These are phyloP conservation scores for Knipowitschia caucasica DNA, from an alignment of 2,797 vertebrate genomes.

Conservation along the genomic window DNA sequence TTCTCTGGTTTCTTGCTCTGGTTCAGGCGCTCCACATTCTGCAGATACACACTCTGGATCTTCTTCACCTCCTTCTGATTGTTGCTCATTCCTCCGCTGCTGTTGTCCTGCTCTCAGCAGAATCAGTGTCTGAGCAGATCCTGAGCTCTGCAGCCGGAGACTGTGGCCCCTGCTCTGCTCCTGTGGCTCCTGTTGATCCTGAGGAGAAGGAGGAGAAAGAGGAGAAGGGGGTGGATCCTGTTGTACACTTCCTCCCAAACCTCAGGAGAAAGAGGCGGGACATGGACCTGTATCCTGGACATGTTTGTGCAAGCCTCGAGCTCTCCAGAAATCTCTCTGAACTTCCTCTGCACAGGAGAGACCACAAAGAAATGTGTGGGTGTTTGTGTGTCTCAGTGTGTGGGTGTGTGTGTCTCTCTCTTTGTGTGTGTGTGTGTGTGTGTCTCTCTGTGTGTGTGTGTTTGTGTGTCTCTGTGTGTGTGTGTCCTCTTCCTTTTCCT, in stretches of 20 bases:
- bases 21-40: slow-evolving; percentile 68
- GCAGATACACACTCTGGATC: slow-evolving; percentile 66
- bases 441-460: slow-evolving; percentile 42
- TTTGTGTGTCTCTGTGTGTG: slow-evolving; percentile 32
- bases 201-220: too few relatives aligned
- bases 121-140: slow-evolving; percentile 39
- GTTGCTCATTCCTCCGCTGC: slow-evolving; percentile 63
- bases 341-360: slow-evolving; percentile 40
- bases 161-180: slow-evolving; percentile 68
- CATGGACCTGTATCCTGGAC: slow-evolving; percentile 36
- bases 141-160: slow-evolving; percentile 48
- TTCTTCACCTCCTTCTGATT: slow-evolving; percentile 72
- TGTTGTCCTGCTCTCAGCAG: slow-evolving; percentile 40
- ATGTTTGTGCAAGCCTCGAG: slow-evolving; percentile 52
- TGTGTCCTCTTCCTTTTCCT: slow-evolving; percentile 21
- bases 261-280: slow-evolving; percentile 61
- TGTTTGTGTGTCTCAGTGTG: slow-evolving; percentile 33
- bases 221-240: slow-evolving; percentile 63
- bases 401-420: slow-evolving; percentile 12
- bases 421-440: slow-evolving; percentile 29
- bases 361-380: slow-evolving; percentile 53
- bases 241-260: slow-evolving; percentile 43
- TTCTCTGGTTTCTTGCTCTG: slow-evolving; percentile 55
- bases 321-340: slow-evolving; percentile 24
- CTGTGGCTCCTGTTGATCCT: slow-evolving; percentile 78